These are phyloP conservation scores for Sitta europaea DNA, from an alignment of 2,113 vertebrate genomes.

Conservation along the genomic window DNA sequence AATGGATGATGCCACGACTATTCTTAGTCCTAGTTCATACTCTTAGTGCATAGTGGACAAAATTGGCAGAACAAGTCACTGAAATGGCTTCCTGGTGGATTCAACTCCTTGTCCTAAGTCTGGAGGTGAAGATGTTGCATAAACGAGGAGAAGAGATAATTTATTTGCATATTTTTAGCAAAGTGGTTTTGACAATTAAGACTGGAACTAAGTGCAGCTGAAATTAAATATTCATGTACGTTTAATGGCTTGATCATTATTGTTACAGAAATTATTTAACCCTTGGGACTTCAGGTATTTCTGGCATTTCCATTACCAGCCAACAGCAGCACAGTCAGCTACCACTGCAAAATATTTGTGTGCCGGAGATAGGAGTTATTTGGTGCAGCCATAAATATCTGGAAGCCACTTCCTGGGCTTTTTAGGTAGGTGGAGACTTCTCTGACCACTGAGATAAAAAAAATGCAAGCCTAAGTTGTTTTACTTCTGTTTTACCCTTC, in stretches of 20 bases:
- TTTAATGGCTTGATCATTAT: conserved; percentile 27
- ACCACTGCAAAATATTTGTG: not conserved
- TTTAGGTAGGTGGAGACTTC: not conserved
- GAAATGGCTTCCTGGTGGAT: not conserved
- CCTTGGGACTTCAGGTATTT: not conserved
- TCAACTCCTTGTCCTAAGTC: not conserved
- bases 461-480: not conserved
- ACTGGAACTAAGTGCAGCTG: not conserved
- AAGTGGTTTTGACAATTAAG: conserved; percentile 22
- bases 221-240: conserved; percentile 28
- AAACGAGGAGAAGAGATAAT: not conserved
- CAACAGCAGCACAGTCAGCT: not conserved
- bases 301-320: not conserved
- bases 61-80: not conserved
- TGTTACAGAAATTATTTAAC: not conserved
- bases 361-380: not conserved
- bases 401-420: not conserved
- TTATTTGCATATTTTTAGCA: not conserved
- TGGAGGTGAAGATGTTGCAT: not conserved
- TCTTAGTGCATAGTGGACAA: not conserved
- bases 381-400: not conserved
- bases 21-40: not conserved
- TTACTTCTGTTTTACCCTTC: rapidly evolving
- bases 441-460: not conserved
- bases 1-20: not conserved